Conservation (phyloP, 2,888 invertebrate genomes). For the Melanargia galathea region DNA sequence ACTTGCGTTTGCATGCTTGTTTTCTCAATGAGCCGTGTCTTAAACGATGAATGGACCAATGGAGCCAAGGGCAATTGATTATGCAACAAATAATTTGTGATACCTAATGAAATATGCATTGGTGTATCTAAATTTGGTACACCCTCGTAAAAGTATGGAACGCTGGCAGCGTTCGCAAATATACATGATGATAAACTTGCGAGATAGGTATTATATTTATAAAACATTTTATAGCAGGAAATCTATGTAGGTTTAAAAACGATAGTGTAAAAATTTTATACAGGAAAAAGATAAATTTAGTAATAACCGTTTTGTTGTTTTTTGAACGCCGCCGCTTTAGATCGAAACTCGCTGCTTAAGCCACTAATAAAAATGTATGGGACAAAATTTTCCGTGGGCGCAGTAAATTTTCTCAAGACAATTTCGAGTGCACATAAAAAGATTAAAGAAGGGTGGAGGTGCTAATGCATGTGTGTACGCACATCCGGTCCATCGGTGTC, state of each 20-base stretch:
- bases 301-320: slow-evolving; percentile 9
- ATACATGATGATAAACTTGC: slow-evolving; percentile 30
- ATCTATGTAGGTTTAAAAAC: slow-evolving; percentile 27
- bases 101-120: slow-evolving; percentile 41
- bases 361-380: slow-evolving; percentile 17
- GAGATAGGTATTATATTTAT: slow-evolving; percentile 35
- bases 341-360: background rate
- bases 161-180: slow-evolving; percentile 34
- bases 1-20: slow-evolving; percentile 53
- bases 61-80: slow-evolving; percentile 64
- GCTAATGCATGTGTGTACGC: slow-evolving; percentile 76
- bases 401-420: slow-evolving; percentile 56
- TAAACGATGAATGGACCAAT: slow-evolving; percentile 54
- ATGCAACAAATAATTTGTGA: slow-evolving; percentile 59
- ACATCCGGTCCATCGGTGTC: slow-evolving; percentile 77
- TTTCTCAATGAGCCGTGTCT: slow-evolving; percentile 60
- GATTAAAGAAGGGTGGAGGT: slow-evolving; percentile 77
- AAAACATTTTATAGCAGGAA: slow-evolving; percentile 37
- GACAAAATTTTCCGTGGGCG: slow-evolving; percentile 52
- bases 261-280: slow-evolving; percentile 21
- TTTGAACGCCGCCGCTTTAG: slow-evolving; percentile 35
- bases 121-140: slow-evolving; percentile 36
- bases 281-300: slow-evolving; percentile 19
- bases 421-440: slow-evolving; percentile 64
- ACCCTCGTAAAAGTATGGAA: slow-evolving; percentile 34